Base-by-base conservation (phyloP, 1,140 invertebrate genomes). In the Atta colombica region DNA sequence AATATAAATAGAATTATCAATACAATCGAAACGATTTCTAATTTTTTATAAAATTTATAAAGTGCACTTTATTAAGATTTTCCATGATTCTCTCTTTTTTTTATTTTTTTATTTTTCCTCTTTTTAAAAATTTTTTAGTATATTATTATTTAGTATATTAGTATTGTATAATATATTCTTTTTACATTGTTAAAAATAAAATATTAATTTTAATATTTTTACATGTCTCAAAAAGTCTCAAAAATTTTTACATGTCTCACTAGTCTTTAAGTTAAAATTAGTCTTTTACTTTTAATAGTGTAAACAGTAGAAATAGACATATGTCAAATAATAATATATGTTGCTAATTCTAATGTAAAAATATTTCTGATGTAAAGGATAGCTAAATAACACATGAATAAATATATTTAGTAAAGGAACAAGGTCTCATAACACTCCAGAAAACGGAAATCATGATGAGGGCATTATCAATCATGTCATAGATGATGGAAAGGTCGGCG, bases 401-500 rank as follows among this genome's bases (percentile, higher is more conserved):
- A 31, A 6, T 66, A 31, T 31, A 68, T 2, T 35, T 14, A 68
- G 21, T 25, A 45, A 75, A 77, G 39, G 18, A 25, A 65, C 39
- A 63, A 49, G 28, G 35, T 28, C 72, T 60, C 45, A 28, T 68
- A 53, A 53, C 8, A 31, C 14, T 68, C 7, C 53, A 69, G 25
- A 68, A 80, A 60, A 80, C 53, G 31, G 28, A 69, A 80, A 80
- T 80, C 8, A 49, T 28, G 28, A 69, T 68, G 63, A 80, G 49
- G 77, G 45, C 18, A 60, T 31, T 80, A 69, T 69, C 45, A 69
- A 69, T 80, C 77, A 69, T 25, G 63, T 80, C 49, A 49, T 28
- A 55, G n/a, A 31, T 80, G 49, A 80, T 80, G 63, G 63, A 69
- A 80, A 80, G 28, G 45, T 69, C 18, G 28, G 25, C 25, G 39